Conservation (phyloP, 2,888 invertebrate species). For the Tanypteryx hageni region DNA sequence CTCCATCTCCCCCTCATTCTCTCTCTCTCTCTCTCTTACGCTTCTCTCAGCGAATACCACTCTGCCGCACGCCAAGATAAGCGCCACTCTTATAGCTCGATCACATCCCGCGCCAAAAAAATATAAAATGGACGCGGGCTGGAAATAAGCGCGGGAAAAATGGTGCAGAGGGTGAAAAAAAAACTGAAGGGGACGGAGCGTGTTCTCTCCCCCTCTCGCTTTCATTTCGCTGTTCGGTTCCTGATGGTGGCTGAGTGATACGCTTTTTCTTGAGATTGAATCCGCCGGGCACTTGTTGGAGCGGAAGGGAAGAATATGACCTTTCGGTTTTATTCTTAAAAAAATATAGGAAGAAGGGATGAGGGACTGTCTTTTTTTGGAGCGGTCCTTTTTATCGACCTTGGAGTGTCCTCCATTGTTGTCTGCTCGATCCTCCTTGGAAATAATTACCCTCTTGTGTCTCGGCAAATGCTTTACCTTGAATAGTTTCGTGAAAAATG, state of each 20-base stretch:
- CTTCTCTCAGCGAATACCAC: background rate
- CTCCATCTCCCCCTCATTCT: background rate
- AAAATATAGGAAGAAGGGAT: background rate
- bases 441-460: slow-evolving; percentile 10
- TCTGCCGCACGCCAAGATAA: background rate
- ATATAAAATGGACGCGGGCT: background rate
- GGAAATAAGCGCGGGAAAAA: slow-evolving; percentile 16
- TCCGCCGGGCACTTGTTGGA: background rate
- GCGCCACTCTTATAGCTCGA: background rate
- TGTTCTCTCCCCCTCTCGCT: background rate
- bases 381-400: background rate
- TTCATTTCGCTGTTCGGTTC: background rate
- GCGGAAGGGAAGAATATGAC: slow-evolving; percentile 6
- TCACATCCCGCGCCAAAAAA: background rate
- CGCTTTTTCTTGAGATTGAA: slow-evolving; percentile 22
- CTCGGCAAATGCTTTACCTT: background rate
- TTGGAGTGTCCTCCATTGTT: slow-evolving; percentile 17
- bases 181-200: background rate
- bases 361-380: background rate
- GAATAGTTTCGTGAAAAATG: background rate
- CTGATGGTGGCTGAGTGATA: background rate
- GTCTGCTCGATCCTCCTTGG: background rate
- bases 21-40: too few relatives aligned
- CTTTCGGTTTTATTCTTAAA: background rate
- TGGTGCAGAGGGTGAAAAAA: background rate